Percentiles rank a stretch among this genome's conserved stretches.
These are phyloP conservation scores for Mythimna vitellina DNA, from an alignment of 2,888 invertebrate species.

Conservation along the genomic window DNA sequence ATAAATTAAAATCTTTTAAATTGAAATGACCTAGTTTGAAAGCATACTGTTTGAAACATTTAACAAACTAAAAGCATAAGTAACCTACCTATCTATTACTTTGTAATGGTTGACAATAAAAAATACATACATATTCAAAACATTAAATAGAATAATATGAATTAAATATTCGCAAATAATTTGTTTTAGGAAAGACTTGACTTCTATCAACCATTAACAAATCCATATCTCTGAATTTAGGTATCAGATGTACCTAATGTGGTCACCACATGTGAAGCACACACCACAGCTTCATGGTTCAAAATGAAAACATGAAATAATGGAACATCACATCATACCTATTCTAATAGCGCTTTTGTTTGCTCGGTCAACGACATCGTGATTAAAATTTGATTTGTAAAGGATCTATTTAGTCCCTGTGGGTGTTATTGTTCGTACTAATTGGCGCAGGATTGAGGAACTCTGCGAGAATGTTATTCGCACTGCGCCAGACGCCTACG, in stretches of 20 bases:
- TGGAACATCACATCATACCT: constrained; percentile 13
- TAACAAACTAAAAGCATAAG: background rate
- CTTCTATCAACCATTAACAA: background rate
- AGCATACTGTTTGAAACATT: too few species aligned
- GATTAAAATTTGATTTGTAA: constrained; percentile 70
- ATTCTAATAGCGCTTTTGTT: constrained; percentile 38
- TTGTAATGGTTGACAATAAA: too few species aligned
- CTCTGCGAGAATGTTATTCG: constrained; percentile 57
- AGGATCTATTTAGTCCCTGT: constrained; percentile 68
- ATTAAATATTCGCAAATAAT: background rate
- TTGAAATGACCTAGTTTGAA: background rate
- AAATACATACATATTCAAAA: too few species aligned
- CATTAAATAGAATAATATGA: too few species aligned
- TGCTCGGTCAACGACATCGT: constrained; percentile 73
- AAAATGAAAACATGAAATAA: constrained; percentile 16
- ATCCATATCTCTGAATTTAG: background rate
- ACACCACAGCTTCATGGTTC: constrained; percentile 20
- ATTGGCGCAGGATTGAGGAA: constrained; percentile 67
- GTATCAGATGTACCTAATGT: constrained; percentile 30
- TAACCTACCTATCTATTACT: too few species aligned
- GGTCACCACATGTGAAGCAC: constrained; percentile 59
- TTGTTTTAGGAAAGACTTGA: background rate
- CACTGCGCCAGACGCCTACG: constrained; percentile 60
- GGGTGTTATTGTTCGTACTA: constrained; percentile 81
- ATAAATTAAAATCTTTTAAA: background rate